These are phyloP conservation scores for Edolisoma coerulescens DNA, from an alignment of 2,113 vertebrate genomes.

Conservation along the genomic window DNA sequence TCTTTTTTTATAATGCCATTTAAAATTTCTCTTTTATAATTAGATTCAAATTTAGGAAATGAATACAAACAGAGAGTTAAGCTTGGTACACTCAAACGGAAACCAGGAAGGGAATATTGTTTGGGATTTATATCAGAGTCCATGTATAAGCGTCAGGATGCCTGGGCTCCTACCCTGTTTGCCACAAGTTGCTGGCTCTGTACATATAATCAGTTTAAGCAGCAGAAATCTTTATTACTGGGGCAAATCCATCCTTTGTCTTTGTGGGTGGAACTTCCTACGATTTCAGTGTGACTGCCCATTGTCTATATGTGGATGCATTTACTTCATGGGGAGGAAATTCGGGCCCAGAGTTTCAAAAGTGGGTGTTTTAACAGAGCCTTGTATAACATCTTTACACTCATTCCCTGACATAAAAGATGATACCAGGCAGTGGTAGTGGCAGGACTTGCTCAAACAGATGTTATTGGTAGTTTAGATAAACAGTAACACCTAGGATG, in stretches of 20 bases:
- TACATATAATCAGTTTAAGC: neutral
- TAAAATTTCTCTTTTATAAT: neutral
- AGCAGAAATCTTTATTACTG: neutral
- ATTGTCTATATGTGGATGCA: neutral
- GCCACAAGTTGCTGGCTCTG: neutral
- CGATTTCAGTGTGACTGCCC: neutral
- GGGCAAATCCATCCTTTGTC: neutral
- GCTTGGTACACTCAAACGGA: neutral
- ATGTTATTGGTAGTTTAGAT: conserved; percentile 51
- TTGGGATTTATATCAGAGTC: neutral
- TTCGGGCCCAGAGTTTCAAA: neutral
- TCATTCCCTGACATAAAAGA: neutral
- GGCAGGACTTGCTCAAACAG: conserved; percentile 49
- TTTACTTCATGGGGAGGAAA: neutral
- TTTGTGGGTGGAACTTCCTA: neutral
- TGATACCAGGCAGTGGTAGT: neutral
- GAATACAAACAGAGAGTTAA: neutral
- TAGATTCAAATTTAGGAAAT: neutral
- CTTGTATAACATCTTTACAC: neutral
- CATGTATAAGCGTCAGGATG: neutral
- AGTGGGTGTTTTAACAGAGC: neutral
- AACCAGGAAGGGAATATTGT: neutral
- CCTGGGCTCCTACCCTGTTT: neutral
- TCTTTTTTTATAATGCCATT: neutral
- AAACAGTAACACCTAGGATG: conserved; percentile 52